phyloP scores from a whole-genome alignment of 2,113 vertebrate genomes.

The Cyphomyrus plagiostoma region DNA sequence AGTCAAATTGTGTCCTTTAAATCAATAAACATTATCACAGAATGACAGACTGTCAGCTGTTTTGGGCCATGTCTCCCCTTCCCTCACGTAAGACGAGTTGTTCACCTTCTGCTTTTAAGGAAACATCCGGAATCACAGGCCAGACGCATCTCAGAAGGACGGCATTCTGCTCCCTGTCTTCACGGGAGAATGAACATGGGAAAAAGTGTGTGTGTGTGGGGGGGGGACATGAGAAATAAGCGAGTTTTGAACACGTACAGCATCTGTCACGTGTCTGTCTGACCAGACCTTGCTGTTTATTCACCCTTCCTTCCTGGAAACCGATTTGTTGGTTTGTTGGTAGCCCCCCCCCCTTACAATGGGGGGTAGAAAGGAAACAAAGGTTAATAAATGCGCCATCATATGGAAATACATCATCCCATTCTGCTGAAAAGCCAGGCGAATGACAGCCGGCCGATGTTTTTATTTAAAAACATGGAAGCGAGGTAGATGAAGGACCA shows the following conservation, averaged over 20 bases:
- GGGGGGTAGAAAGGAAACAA: background rate
- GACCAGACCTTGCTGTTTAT: background rate
- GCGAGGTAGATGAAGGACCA: background rate
- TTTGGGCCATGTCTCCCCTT: background rate
- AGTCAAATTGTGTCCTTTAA: conserved; percentile 3
- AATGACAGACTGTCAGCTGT: conserved; percentile 3
- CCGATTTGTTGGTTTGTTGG: background rate
- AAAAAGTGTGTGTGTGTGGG: no score
- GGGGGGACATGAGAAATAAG: background rate
- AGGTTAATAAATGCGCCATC: background rate
- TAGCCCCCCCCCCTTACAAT: background rate
- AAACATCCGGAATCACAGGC: background rate
- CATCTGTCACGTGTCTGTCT: background rate
- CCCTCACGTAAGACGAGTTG: background rate
- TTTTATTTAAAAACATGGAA: background rate
- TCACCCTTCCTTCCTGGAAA: background rate
- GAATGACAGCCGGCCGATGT: background rate
- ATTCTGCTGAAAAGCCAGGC: background rate
- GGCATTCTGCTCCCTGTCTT: background rate
- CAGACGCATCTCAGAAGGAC: background rate
- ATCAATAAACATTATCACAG: conserved; percentile 26
- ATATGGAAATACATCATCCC: background rate
- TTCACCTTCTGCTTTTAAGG: background rate
- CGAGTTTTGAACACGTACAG: background rate
- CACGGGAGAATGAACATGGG: background rate